Evolutionary conservation across 2,797 vertebrate genomes (phyloP).

Genomic region (Champsocephalus gunnari): DNA sequence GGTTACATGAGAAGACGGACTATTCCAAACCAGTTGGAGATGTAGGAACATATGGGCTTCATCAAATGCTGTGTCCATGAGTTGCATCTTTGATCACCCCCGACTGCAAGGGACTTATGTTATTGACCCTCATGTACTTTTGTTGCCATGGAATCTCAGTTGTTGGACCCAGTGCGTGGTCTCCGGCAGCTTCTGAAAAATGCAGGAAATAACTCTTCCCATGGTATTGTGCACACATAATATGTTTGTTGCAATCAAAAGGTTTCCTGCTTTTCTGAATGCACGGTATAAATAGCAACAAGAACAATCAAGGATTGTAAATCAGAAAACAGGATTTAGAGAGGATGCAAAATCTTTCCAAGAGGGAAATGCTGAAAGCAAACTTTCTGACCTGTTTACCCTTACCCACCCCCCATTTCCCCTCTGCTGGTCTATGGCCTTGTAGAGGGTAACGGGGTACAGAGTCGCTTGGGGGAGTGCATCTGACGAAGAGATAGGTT

Average conservation of each 20-base stretch:
- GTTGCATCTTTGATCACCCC: slow-evolving; percentile 8
- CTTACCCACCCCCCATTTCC: too few relatives aligned
- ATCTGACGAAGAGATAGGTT: too few relatives aligned
- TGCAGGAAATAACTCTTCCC: slow-evolving; percentile 73
- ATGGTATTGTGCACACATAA: slow-evolving; percentile 70
- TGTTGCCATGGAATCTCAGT: slow-evolving; percentile 40
- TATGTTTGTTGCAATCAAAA: slow-evolving; percentile 76
- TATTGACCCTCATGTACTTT: slow-evolving; percentile 45
- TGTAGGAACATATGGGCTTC: slow-evolving; percentile 12
- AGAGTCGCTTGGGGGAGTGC: too few relatives aligned
- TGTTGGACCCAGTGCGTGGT: slow-evolving; percentile 30
- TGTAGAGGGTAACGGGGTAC: too few relatives aligned
- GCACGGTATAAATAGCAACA: slow-evolving; percentile 71
- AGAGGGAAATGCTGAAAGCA: slow-evolving; percentile 63
- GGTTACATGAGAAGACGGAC: slow-evolving; percentile 17
- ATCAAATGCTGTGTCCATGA: slow-evolving; percentile 24
- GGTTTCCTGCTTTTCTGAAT: slow-evolving; percentile 80
- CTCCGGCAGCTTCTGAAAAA: slow-evolving; percentile 50
- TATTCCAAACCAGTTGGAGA: slow-evolving; percentile 21
- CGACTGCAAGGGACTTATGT: slow-evolving; percentile 34
- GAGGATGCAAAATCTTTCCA: slow-evolving; percentile 53
- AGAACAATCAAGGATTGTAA: slow-evolving; percentile 80
- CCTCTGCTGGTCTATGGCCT: too few relatives aligned
- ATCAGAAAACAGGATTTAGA: slow-evolving; percentile 62
- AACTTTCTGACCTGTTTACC: slow-evolving; percentile 46